Base-by-base conservation (phyloP, 2,888 invertebrate genomes). In the Agrypnus murinus region DNA sequence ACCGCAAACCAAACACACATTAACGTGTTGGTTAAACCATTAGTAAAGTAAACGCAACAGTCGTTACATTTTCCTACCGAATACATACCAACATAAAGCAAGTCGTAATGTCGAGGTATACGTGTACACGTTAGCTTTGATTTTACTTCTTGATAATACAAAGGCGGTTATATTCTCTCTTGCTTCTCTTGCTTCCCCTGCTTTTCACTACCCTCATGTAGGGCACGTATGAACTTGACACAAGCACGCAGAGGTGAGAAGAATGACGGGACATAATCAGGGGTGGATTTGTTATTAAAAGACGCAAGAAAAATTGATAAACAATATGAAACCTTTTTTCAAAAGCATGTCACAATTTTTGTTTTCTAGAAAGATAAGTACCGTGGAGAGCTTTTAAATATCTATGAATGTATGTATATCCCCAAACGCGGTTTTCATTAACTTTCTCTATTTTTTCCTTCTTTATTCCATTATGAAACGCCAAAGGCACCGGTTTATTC, bases 1-100 rank as follows among this genome's bases (percentile, higher is more conserved):
- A 57, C 70, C 65, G 53, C 65, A 66, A 70, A 66, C 60, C 59
- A 66, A 70, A 70, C 66, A 70, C 53, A 65, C 46, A 66, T 58
- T 66, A 66, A 58, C 45, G 40, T 66, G 46, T 66, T 38, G 48
- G 59, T 58, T 58, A 48, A 45, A 48, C 46, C 48, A 58, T 66
- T 66, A 59, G 46, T 38, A 55, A 57, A 45, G 43, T 36, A 59
- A 59, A 59, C 58, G 38, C 48, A 31, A 65, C 58, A 58, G 40
- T 58, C 38, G 58, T 58, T 58, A 58, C 58, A 58, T 60, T 60
- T 48, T 43, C 45, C 32, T 45, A 43, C 58, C 43, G 43, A 58
- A 43, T 43, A 58, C 25, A 55, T 55, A n/a, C n/a, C n/a, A 25
- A 25, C 25, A 25, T 25, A 55, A 38, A 55, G 17, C 55, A 58